Evolutionary conservation across 2,888 invertebrate species (phyloP).

Genomic region (Meiosimyza platycephala): DNA sequence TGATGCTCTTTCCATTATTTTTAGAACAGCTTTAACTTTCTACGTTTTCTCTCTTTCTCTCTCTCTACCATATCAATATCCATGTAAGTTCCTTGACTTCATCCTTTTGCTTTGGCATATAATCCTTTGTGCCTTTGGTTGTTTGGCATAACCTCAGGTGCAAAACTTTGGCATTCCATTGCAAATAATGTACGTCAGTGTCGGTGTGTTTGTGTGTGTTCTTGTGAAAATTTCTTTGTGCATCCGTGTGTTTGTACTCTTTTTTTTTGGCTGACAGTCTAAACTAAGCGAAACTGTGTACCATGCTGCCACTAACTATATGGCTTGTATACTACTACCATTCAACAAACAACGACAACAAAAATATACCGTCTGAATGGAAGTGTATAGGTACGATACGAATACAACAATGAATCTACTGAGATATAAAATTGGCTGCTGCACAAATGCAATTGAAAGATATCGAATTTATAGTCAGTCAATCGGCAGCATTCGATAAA

Average conservation of each 20-base stretch:
- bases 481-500: constrained; percentile 29
- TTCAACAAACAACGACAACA: too few relatives aligned
- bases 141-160: constrained; percentile 36
- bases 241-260: constrained; percentile 1
- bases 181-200: constrained; percentile 21
- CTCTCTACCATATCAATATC: too few relatives aligned
- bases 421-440: constrained; percentile 37
- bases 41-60: too few relatives aligned
- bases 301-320: too few relatives aligned
- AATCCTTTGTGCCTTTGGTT: constrained; percentile 22
- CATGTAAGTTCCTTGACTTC: too few relatives aligned
- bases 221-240: not conserved
- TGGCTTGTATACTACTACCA: not conserved
- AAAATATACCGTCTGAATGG: too few relatives aligned
- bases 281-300: not conserved
- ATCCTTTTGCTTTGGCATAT: constrained; percentile 7
- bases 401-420: constrained; percentile 14
- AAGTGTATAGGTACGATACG: not conserved
- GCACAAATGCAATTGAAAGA: constrained; percentile 37
- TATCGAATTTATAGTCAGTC: constrained; percentile 33
- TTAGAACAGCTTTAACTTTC: too few relatives aligned
- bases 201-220: not conserved
- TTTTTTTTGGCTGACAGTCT: constrained; percentile 11
- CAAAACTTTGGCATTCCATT: constrained; percentile 30
- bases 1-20: too few relatives aligned